Evolutionary conservation across 2,888 invertebrate genomes (phyloP).

Genomic region (Heliothis peltigera): DNA sequence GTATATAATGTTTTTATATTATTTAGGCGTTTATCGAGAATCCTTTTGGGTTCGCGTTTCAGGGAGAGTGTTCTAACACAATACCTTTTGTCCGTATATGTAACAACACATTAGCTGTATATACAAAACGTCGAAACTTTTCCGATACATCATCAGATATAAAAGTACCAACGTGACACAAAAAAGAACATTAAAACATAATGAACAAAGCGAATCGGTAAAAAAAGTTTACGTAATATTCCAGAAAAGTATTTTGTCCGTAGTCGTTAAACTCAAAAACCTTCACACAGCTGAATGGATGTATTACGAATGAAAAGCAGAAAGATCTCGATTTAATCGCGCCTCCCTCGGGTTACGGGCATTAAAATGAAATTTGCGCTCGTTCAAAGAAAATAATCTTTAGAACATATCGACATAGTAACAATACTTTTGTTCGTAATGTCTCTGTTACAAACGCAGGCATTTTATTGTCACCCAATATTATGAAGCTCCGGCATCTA

Average conservation of each 20-base stretch:
- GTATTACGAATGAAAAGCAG: constrained; percentile 65
- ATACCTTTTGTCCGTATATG: constrained; percentile 34
- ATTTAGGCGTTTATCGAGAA: constrained; percentile 13
- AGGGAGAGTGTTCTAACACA: constrained; percentile 33
- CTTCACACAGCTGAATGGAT: constrained; percentile 64
- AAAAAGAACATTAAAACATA: constrained; percentile 42
- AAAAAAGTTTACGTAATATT: constrained; percentile 35
- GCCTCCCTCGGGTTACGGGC: constrained; percentile 46
- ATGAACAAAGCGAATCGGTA: constrained; percentile 25
- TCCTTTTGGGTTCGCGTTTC: constrained; percentile 26
- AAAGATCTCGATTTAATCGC: constrained; percentile 67
- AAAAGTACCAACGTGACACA: constrained; percentile 28
- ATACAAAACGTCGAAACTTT: constrained; percentile 26
- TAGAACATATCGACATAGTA: constrained; percentile 45
- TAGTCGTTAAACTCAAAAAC: constrained; percentile 49
- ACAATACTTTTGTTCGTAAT: constrained; percentile 42
- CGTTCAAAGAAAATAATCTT: constrained; percentile 60
- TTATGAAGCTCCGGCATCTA: constrained; percentile 61
- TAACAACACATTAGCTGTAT: constrained; percentile 41
- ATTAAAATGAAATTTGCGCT: constrained; percentile 73
- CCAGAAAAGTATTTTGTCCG: constrained; percentile 28
- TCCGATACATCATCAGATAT: constrained; percentile 17
- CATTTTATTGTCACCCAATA: constrained; percentile 72
- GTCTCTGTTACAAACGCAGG: constrained; percentile 50
- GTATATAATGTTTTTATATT: constrained; percentile 13